Percentiles rank a stretch among this genome's conserved stretches.
Evolutionary conservation across 2,888 invertebrate genomes (phyloP).

Genomic region (Blomia tropicalis): DNA sequence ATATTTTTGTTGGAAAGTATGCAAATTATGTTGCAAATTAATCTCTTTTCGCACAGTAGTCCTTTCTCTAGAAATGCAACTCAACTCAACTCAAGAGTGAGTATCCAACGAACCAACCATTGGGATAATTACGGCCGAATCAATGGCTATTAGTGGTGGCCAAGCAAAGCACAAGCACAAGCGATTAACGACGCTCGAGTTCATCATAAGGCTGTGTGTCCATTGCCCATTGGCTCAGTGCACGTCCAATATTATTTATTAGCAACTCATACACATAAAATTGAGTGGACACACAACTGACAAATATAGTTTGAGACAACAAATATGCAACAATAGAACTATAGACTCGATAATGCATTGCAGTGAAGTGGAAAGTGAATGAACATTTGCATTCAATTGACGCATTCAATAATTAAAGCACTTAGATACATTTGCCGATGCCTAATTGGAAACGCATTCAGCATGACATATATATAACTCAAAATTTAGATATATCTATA

Average conservation of each 20-base stretch:
- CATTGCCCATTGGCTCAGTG: too few species aligned
- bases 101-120: too few species aligned
- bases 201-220: too few species aligned
- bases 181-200: constrained; percentile 7
- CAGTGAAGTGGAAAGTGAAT: not conserved
- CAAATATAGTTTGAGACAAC: too few species aligned
- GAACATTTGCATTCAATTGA: not conserved
- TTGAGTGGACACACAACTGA: too few species aligned
- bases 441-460: too few species aligned
- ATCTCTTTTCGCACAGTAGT: not conserved
- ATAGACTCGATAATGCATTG: not conserved
- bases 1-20: not conserved
- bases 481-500: not conserved
- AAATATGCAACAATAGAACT: too few species aligned
- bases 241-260: too few species aligned
- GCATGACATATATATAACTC: too few species aligned
- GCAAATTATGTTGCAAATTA: constrained; percentile 12
- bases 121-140: not conserved
- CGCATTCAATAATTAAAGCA: not conserved
- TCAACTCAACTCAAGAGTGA: too few species aligned
- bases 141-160: constrained; percentile 13
- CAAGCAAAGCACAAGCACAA: not conserved
- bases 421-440: not conserved
- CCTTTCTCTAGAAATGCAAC: too few species aligned
- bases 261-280: too few species aligned